Base-by-base conservation (phyloP, 30 jellyfish, hydroid and myxozoan species). In the Hydra vulgaris region DNA sequence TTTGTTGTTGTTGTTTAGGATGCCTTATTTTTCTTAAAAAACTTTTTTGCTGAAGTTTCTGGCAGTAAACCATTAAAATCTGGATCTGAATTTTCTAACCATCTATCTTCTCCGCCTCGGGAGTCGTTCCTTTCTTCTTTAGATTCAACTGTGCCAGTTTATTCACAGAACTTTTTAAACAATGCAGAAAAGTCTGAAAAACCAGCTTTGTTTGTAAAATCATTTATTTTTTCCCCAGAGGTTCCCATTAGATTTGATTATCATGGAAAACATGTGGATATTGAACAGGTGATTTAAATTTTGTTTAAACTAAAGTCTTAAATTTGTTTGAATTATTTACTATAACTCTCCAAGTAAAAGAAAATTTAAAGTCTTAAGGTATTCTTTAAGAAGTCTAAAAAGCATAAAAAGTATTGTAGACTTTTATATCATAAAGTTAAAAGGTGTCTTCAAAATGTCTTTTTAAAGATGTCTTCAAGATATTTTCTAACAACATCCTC, bases 211-310 rank as follows among this genome's bases (percentile, higher is more conserved):
- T 93, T 93, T 77, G 82, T 87, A 24, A 86, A 92, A 23, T 83
- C 99, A 0, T 94, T 93, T 67, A 86, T 93, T 15, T 93, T 93
- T 78, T 93, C 96, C 0, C 99, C 99, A 5, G 99, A 93, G 18
- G 99, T 93, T 15, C 99, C 99, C n/a, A 84, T 93, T 54, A 86
- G 99, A 53, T 83, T 93, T 12, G 99, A 93, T 80, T 93, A 93
- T 66, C 99, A 93, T 20, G 99, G 99, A 21, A 93, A 93, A 70
- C 77, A 85, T 18, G 87, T 93, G 54, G 88, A 86, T 21, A 80
- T 84, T 81, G 99, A 88, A 21, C 96, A 93, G 96, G 99, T 93
- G 40, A 73, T 24, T 25, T 22, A 18, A 23, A 25, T n/a, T 54
- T n/a, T 7, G 74, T 19, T 74, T 23, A 19, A 55, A 19, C 27